phyloP scores from a whole-genome alignment of 2,888 invertebrate genomes.

The Spialia ferax region DNA sequence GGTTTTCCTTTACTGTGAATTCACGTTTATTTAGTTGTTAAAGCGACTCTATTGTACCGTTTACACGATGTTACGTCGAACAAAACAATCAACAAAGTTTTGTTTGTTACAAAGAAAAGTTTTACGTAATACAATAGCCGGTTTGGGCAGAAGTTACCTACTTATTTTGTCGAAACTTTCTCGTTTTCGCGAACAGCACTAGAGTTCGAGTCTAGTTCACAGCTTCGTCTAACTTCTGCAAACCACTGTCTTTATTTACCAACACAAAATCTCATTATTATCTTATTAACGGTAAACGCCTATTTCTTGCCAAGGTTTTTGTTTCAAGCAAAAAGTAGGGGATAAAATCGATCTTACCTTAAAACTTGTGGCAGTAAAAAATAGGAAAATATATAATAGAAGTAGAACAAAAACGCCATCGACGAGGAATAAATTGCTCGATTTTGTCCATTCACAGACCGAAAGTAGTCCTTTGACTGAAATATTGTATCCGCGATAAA shows the following conservation, averaged over 20 bases:
- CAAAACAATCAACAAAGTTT: constrained; percentile 37
- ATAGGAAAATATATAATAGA: not conserved
- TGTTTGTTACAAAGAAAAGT: constrained; percentile 36
- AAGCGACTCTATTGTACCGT: constrained; percentile 29
- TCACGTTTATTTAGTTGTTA: constrained; percentile 19
- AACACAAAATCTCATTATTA: constrained; percentile 20
- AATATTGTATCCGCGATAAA: constrained; percentile 65
- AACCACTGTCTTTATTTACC: not conserved
- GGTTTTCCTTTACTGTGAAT: constrained; percentile 26
- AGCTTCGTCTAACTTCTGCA: constrained; percentile 28
- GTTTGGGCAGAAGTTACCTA: constrained; percentile 40
- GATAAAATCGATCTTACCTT: constrained; percentile 1
- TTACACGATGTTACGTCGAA: constrained; percentile 28
- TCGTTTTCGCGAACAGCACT: constrained; percentile 38
- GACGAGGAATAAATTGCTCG: constrained; percentile 47
- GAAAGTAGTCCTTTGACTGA: constrained; percentile 37
- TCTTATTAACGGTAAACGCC: constrained; percentile 12
- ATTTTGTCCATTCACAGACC: constrained; percentile 1
- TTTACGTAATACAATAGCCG: constrained; percentile 39
- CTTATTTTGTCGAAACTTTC: constrained; percentile 42
- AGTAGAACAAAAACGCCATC: not conserved
- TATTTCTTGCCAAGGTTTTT: constrained; percentile 6
- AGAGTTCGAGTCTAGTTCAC: constrained; percentile 34
- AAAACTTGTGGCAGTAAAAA: constrained; percentile 5
- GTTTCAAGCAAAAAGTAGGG: constrained; percentile 10